Evolutionary conservation across 2,113 vertebrate species (phyloP), one percentile per base, ranked within the genome.

Genomic region (Ophiodon elongatus): DNA sequence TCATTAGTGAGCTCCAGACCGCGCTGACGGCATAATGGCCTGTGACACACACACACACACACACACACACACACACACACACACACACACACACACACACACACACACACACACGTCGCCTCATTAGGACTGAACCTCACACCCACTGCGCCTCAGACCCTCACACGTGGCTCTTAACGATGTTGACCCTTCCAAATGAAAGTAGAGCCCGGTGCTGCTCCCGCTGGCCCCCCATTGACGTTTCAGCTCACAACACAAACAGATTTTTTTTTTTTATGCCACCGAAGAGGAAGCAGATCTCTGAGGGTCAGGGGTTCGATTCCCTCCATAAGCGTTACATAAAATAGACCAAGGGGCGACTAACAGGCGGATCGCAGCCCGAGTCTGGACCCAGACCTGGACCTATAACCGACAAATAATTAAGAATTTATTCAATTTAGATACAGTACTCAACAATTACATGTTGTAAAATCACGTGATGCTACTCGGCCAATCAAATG

Each of bases 1-100:
- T 91, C 76, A 88, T 86, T 90, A 89, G 79, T 8, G 11, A n/a
- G 35, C 47, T 70, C 10, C 17, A 77, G 50, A 85, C 66, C 50
- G 4, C 41, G 59, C 52, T 72, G 79, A 72, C 4, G 56, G 84
- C 68, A 73, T 87, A 80, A 87, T 82, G 65, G 67, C 9, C 64
- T 8, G 5, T 35, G 69, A 11, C 74, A 52, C 50, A 56, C 50
- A 63, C 33, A 72, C 62, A 72, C 47, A 2, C 50, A 65, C 33
- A 73, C 2, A 2, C 47, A 64, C n/a, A 64, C 2, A 52, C n/a
- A 72, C 2, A 37, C 0, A 66, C 27, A 71, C 52, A 66, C 62
- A 79, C 50, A 79, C n/a, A 70, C 71, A 76, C 64, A 62, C 6
- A 7, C 54, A 37, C 50, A 31, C 76, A 76, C 45, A 25, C 8